phyloP scores from a whole-genome alignment of 53 echinoderm and acorn worm species.

The Pentamera pediparva region DNA sequence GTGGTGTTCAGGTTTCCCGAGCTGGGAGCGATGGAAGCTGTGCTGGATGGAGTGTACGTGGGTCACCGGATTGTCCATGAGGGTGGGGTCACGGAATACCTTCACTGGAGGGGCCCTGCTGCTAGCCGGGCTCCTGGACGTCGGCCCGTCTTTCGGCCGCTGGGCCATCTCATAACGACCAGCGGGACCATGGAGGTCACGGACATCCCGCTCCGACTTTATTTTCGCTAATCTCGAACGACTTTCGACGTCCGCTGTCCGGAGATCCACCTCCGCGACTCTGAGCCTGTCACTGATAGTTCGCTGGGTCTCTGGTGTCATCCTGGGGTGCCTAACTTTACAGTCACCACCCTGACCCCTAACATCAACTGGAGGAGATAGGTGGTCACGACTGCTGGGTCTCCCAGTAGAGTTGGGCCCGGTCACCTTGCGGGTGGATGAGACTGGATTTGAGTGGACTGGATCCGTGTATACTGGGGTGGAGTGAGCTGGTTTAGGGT shows the following conservation, averaged over 20 bases:
- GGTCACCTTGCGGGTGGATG: neutral
- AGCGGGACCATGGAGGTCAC: too few species aligned
- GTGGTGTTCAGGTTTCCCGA: constrained; percentile 17
- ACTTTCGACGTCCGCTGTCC: constrained; percentile 1
- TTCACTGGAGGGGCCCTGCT: constrained; percentile 55
- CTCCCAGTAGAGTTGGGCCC: neutral
- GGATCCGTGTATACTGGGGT: too few species aligned
- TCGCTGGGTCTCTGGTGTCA: too few species aligned
- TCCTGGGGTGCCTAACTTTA: neutral
- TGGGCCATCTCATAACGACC: neutral
- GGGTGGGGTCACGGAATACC: constrained; percentile 92
- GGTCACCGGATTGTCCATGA: constrained; percentile 74
- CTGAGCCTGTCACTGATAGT: neutral
- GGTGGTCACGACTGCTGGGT: neutral
- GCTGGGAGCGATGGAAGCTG: constrained; percentile 48
- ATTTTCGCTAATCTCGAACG: neutral
- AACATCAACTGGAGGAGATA: neutral
- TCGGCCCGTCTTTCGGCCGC: neutral
- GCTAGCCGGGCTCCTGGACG: neutral
- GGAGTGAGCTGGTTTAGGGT: neutral
- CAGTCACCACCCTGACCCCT: neutral
- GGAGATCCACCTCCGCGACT: neutral
- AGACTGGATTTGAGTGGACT: too few species aligned
- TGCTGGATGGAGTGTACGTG: constrained; percentile 97
- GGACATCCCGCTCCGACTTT: neutral